Evolutionary conservation across 2,888 invertebrate species (phyloP), one percentile per base, ranked within the genome.

Genomic region (Muscina levida): DNA sequence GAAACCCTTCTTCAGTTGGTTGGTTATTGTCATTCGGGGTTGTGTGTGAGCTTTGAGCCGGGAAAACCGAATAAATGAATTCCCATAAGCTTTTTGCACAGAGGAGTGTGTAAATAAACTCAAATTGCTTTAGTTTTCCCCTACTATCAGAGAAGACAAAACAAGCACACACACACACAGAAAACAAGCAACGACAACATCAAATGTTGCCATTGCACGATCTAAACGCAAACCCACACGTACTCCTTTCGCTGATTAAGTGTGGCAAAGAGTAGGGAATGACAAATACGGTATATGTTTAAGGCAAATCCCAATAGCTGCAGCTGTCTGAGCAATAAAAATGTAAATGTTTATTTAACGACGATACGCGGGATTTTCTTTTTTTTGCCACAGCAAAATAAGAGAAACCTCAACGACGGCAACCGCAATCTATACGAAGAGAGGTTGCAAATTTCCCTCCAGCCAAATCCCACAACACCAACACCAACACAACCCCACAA

Each of bases 281-380:
- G 15, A 13, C 13, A 42, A 62, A 62, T 13, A 42, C 6, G 39
- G 39, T 37, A 62, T 62, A 62, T 62, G 62, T 39, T 56, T 31
- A 31, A 31, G 46, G 72, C 56, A 72, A 76, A 72, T 79, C 57
- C 70, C 79, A 42, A 22, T 19, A 19, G 72, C 37, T 48, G 65
- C 73, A 80, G 57, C 19, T 71, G 51, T 57, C 71, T 22, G 13
- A 44, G 42, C 66, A 71, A 66, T 79, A 74, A 67, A n/a, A 74
- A 66, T 74, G 74, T 42, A 77, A 72, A 66, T 76, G 57, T 77
- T 79, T 79, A 66, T 71, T 80, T 70, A 76, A 72, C 59, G 62
- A 65, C 65, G 65, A 72, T 65, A 76, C 42, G 48, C 56, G 22
- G 68, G 17, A 68, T 68, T 44, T 66, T 19, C 19, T 42, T 39